Evolutionary conservation across 2,888 invertebrate genomes (phyloP), one percentile per base, ranked within the genome.

Genomic region (Acleris cristana): DNA sequence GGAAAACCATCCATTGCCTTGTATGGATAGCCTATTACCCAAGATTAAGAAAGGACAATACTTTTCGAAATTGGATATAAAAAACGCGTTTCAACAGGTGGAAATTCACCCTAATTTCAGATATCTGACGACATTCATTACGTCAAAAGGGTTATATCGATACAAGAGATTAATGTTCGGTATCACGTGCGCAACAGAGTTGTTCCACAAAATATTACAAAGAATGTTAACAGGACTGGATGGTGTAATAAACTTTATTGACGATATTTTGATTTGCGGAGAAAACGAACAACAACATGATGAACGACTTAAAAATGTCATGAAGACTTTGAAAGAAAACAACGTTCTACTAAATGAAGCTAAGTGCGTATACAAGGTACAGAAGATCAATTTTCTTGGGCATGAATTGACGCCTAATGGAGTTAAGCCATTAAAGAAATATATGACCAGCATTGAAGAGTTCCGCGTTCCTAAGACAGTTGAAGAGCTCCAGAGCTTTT

Each of bases 81-180:
- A 78, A 53, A 74, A 77, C 40, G 84, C 79, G 2, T 84, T 80
- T 69, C 82, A 86, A 72, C 84, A 85, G 69, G 60, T 54, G 44
- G 51, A 64, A 30, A 64, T 56, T 19, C 51, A 59, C 2, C 49
- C 45, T 14, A 23, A 52, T 40, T 57, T 18, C n/a, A 69, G 79
- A 60, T 69, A 71, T 23, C 78, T 84, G 18, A 85, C 84, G 58
- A 83, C 81, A 12, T 86, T 86, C 67, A 53, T 53, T 23, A 14
- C 53, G 8, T 26, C 26, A 7, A 23, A 23, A 5, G 53, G 53
- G 26, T n/a, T 53, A 3, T 53, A 53, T 3, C 21, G 53, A 53
- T 53, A 53, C 14, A 53, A 53, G 14, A 2, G 53, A 26, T 18
- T 53, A 26, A 26, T 53, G 26, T 53, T 53, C 8, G 53, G 53